phyloP scores from a whole-genome alignment of 2,113 vertebrate genomes.

The Hyaena hyaena region DNA sequence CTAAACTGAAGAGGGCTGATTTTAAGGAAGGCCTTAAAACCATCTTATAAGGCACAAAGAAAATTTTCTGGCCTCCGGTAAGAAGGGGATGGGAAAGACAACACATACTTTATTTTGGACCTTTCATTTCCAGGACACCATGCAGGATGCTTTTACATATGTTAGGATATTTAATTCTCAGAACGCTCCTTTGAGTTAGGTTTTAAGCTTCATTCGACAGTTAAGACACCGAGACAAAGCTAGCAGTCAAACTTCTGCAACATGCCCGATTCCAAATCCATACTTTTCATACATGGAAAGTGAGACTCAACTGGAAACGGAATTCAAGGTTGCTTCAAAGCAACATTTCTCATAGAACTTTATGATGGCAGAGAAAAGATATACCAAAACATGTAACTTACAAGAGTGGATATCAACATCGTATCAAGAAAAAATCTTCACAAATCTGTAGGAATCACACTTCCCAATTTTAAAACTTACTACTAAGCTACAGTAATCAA shows the following conservation, averaged over 20 bases:
- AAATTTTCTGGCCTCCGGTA: neutral
- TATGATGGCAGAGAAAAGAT: neutral
- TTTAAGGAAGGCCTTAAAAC: neutral
- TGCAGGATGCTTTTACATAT: neutral
- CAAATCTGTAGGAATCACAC: neutral
- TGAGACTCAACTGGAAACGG: neutral
- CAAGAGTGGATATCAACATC: neutral
- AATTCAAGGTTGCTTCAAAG: constrained; percentile 17
- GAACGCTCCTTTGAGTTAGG: neutral
- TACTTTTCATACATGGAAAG: neutral
- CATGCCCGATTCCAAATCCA: neutral
- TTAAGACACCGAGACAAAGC: neutral
- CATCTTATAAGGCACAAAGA: neutral
- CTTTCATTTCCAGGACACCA: neutral
- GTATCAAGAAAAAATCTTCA: neutral
- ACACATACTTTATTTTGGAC: neutral
- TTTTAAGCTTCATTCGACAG: neutral
- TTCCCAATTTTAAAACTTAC: constrained; percentile 19
- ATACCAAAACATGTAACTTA: neutral
- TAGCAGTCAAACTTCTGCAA: neutral
- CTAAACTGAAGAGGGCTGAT: neutral
- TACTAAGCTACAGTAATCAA: neutral
- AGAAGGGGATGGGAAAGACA: neutral
- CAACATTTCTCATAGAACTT: neutral
- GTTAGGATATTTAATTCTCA: neutral